Percentiles rank a stretch among this genome's conserved stretches.
These are phyloP conservation scores for Poecilia wingei DNA, from an alignment of 2,797 vertebrate species.

Conservation along the genomic window DNA sequence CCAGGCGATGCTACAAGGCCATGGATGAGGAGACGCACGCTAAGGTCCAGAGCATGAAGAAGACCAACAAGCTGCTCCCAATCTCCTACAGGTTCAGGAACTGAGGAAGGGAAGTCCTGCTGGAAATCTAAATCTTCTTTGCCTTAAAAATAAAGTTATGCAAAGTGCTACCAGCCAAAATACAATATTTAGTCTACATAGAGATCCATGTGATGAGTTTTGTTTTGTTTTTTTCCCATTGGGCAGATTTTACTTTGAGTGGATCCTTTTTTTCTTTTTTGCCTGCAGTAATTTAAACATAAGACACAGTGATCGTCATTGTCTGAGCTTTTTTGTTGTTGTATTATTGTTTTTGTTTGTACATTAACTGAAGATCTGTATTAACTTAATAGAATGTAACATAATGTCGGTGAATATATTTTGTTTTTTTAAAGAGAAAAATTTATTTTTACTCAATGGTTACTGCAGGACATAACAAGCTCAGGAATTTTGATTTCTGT, in stretches of 20 bases:
- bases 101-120: conserved; percentile 49
- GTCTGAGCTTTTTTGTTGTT: not conserved
- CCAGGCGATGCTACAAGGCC: conserved; percentile 89
- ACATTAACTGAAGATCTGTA: not conserved
- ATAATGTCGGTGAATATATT: not conserved
- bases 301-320: not conserved
- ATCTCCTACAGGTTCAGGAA: conserved; percentile 92
- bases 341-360: not conserved
- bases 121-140: not conserved
- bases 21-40: conserved; percentile 86
- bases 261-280: not conserved
- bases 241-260: not conserved
- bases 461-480: not conserved
- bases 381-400: not conserved
- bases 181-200: not conserved
- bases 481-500: conserved; percentile 11
- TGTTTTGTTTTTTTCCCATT: not conserved
- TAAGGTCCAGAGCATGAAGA: conserved; percentile 89
- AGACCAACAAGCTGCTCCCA: conserved; percentile 88
- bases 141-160: not conserved
- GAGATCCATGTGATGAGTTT: not conserved
- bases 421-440: not conserved
- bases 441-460: not conserved
- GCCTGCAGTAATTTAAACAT: not conserved
- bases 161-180: not conserved